Evolutionary conservation across 1,140 invertebrate species (phyloP).

Genomic region (Drosophila baimaii): DNA sequence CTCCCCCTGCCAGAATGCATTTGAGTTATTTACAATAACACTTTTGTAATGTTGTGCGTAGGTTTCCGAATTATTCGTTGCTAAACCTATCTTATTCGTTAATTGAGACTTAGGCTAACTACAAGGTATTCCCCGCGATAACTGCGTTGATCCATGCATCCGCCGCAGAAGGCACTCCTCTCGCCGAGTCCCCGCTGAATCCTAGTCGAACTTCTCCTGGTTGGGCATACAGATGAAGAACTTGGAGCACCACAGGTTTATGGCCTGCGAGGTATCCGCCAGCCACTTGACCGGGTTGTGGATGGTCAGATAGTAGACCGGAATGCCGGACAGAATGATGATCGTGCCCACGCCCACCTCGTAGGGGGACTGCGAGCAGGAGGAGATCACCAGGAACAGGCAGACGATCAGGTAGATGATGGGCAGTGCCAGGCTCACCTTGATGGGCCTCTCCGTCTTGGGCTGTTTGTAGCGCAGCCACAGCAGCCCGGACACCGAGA

Average conservation of each 20-base stretch:
- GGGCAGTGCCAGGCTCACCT: conserved; percentile 88
- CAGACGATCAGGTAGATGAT: conserved; percentile 94
- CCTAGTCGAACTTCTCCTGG: conserved; percentile 83
- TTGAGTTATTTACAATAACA: conserved; percentile 63
- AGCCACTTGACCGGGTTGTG: conserved; percentile 88
- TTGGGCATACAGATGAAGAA: conserved; percentile 90
- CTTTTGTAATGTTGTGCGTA: conserved; percentile 55
- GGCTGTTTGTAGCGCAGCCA: conserved; percentile 93
- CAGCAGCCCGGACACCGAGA: conserved; percentile 93
- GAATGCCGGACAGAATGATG: conserved; percentile 92
- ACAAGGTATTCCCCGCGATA: conserved; percentile 37
- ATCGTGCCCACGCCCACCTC: conserved; percentile 93
- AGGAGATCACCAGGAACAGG: conserved; percentile 93
- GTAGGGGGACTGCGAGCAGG: conserved; percentile 89
- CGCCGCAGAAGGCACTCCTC: conserved; percentile 58
- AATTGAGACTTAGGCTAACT: conserved; percentile 59
- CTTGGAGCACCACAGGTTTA: conserved; percentile 89
- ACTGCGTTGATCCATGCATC: conserved; percentile 28
- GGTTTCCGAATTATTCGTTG: conserved; percentile 14
- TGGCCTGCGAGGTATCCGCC: conserved; percentile 85
- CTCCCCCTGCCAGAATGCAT: conserved; percentile 45
- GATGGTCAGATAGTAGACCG: conserved; percentile 95
- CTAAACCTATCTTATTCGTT: conserved; percentile 29
- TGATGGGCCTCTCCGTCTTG: conserved; percentile 90
- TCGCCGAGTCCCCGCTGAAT: conserved; percentile 5